These are phyloP conservation scores for Cephalopachus bancanus DNA, from an alignment of 2,797 vertebrate species.

Conservation along the genomic window DNA sequence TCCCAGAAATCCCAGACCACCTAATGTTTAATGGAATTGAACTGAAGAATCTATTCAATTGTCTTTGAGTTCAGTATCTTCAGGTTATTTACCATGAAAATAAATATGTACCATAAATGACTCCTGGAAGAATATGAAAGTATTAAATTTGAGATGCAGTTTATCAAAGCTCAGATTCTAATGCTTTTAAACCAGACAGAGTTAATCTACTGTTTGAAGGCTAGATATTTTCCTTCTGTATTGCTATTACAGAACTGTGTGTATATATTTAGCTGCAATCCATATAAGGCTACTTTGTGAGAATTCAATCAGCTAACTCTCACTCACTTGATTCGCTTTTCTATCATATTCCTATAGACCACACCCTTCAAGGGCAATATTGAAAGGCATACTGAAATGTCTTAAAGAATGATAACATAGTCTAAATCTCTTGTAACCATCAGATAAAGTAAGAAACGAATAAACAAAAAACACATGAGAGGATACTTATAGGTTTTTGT, in stretches of 20 bases:
- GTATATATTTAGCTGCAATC: neutral
- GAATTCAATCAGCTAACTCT: neutral
- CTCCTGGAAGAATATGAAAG: neutral
- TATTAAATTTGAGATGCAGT: neutral
- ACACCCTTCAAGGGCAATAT: constrained; percentile 1
- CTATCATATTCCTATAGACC: neutral
- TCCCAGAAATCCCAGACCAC: neutral
- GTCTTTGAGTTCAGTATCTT: neutral
- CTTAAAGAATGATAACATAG: neutral
- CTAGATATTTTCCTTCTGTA: neutral
- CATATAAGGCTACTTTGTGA: neutral
- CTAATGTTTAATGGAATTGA: neutral
- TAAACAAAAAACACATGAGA: neutral
- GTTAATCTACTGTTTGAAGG: neutral
- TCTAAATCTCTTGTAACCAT: neutral
- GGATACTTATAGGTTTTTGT: neutral
- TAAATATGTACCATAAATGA: neutral
- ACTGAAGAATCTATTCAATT: neutral
- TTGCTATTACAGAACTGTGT: neutral
- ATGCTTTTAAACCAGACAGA: neutral
- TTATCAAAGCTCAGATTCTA: neutral
- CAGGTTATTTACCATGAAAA: neutral
- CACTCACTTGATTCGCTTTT: constrained; percentile 40
- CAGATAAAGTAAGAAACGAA: neutral
- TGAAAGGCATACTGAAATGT: neutral